phyloP scores from a whole-genome alignment of 2,888 invertebrate species.

The Hedya salicella region DNA sequence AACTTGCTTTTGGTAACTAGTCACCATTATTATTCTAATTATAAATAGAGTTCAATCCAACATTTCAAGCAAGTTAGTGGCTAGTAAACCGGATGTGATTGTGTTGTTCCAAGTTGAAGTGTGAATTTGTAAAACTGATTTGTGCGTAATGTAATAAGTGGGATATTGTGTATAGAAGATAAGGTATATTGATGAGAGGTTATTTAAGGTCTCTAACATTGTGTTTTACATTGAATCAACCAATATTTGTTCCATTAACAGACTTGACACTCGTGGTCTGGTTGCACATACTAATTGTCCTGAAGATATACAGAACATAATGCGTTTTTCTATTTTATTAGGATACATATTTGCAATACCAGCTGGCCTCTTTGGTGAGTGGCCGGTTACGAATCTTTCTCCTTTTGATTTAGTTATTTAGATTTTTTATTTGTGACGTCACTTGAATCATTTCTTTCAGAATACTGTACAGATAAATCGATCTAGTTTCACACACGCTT shows the following conservation, averaged over 20 bases:
- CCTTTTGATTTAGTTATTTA: conserved; percentile 62
- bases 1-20: neutral
- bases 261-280: conserved; percentile 45
- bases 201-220: neutral
- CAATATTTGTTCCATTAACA: neutral
- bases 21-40: no score
- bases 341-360: conserved; percentile 83
- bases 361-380: conserved; percentile 84
- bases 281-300: conserved; percentile 64
- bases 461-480: conserved; percentile 44
- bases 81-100: no score
- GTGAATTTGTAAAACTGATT: neutral
- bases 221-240: conserved; percentile 5
- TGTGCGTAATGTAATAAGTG: conserved; percentile 8
- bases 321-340: conserved; percentile 76
- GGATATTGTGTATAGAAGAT: neutral
- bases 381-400: conserved; percentile 61
- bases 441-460: conserved; percentile 41
- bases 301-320: conserved; percentile 55
- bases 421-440: conserved; percentile 46
- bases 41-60: no score
- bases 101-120: neutral
- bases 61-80: no score
- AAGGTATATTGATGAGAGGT: neutral
- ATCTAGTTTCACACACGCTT: conserved; percentile 60